These are phyloP conservation scores for Stegastes partitus DNA, from an alignment of 2,113 vertebrate genomes.

Conservation along the genomic window DNA sequence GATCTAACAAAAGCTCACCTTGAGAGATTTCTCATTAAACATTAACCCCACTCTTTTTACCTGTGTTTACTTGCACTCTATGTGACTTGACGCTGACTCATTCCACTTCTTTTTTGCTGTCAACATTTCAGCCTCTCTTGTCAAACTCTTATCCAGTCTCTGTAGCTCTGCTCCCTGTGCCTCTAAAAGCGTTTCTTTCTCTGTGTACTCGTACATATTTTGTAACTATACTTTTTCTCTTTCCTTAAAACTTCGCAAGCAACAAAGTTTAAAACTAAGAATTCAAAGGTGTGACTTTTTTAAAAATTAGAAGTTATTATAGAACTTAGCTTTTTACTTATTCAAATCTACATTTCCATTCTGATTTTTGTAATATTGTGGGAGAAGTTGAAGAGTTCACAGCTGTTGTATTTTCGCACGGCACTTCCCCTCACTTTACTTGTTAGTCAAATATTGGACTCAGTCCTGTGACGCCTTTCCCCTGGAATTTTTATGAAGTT, in stretches of 20 bases:
- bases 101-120: slow-evolving; percentile 36
- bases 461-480: slow-evolving; percentile 15
- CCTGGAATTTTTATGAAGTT: slow-evolving; percentile 30
- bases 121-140: slow-evolving; percentile 30
- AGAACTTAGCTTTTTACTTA: too few species aligned
- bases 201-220: background rate
- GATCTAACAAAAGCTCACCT: slow-evolving; percentile 29
- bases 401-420: background rate
- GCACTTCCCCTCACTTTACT: too few species aligned
- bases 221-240: background rate
- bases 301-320: background rate
- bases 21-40: slow-evolving; percentile 67
- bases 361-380: too few species aligned
- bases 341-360: too few species aligned
- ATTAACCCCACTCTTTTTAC: slow-evolving; percentile 74
- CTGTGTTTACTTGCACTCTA: slow-evolving; percentile 64
- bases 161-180: slow-evolving; percentile 21
- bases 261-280: background rate
- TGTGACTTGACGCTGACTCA: slow-evolving; percentile 47
- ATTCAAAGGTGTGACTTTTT: background rate
- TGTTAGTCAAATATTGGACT: slow-evolving; percentile 6
- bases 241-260: background rate
- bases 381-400: background rate
- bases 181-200: slow-evolving; percentile 18
- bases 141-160: slow-evolving; percentile 51